These are phyloP conservation scores for Condylura cristata DNA, from an alignment of 2,113 vertebrate species.

Conservation along the genomic window DNA sequence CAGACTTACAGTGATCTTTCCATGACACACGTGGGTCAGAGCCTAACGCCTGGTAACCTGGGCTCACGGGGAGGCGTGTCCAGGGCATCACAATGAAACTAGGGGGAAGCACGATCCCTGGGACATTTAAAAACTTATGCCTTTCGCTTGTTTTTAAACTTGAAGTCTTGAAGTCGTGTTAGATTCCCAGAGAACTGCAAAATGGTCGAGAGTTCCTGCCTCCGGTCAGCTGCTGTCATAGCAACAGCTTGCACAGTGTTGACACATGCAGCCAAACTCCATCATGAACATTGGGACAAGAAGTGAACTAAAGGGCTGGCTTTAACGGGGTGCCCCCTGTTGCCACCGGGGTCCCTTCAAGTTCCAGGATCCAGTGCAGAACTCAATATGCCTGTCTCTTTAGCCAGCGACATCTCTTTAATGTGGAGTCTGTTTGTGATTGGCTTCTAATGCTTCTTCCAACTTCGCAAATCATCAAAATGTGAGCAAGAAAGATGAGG, in stretches of 20 bases:
- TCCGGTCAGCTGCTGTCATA: background rate
- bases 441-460: background rate
- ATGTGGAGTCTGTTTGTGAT: background rate
- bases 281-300: background rate
- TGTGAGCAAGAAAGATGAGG: background rate
- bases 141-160: background rate
- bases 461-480: slow-evolving; percentile 34
- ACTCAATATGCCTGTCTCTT: background rate
- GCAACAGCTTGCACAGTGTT: background rate
- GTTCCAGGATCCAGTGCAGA: background rate
- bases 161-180: slow-evolving; percentile 1
- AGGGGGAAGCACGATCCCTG: background rate
- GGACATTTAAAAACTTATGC: background rate
- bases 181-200: slow-evolving; percentile 22
- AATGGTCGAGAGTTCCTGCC: background rate
- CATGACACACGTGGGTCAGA: no score
- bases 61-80: no score
- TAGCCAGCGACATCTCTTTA: background rate
- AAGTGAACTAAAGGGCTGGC: background rate
- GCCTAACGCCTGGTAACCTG: no score
- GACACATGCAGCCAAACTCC: background rate
- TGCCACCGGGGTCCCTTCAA: background rate
- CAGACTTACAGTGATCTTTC: no score
- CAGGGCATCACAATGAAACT: no score
- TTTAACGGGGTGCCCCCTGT: background rate